Conservation (phyloP, 2,888 invertebrate species). For the Ormyrus thymus region DNA sequence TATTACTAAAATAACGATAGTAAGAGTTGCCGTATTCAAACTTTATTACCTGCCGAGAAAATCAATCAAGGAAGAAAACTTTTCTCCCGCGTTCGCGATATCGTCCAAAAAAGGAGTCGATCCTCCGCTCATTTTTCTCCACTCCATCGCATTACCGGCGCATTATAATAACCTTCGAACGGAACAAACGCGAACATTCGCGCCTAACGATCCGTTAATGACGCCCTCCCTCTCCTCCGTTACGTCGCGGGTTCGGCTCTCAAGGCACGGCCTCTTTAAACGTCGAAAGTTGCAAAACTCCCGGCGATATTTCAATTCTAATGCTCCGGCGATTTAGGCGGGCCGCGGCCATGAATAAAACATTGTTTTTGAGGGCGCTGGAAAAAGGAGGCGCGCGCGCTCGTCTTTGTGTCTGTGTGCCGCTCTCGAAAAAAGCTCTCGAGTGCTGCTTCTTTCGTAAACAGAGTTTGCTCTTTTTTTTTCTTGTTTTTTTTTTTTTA, state of each 20-base stretch:
- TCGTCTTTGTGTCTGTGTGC: no score
- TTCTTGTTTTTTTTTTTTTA: no score
- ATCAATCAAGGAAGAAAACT: no score
- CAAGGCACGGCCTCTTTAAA: conserved; percentile 8
- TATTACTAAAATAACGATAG: no score
- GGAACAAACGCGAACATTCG: not conserved
- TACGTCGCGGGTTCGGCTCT: not conserved
- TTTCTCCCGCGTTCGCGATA: no score
- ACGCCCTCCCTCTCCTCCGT: not conserved
- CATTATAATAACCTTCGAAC: conserved; percentile 2
- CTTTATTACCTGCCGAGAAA: no score
- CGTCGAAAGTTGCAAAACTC: not conserved
- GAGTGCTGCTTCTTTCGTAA: no score
- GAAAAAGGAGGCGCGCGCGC: not conserved
- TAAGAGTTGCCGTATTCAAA: no score
- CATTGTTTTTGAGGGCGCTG: conserved; percentile 57
- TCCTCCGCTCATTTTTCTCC: no score
- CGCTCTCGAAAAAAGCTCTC: no score
- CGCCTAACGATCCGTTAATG: conserved; percentile 5
- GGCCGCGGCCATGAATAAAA: conserved; percentile 57
- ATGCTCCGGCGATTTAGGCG: conserved; percentile 56
- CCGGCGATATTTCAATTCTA: conserved; percentile 59
- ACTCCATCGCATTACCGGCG: not conserved
- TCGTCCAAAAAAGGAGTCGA: no score
- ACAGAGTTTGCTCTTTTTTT: no score